phyloP scores from a whole-genome alignment of 2,888 invertebrate genomes.

The Drosophila siamana region DNA sequence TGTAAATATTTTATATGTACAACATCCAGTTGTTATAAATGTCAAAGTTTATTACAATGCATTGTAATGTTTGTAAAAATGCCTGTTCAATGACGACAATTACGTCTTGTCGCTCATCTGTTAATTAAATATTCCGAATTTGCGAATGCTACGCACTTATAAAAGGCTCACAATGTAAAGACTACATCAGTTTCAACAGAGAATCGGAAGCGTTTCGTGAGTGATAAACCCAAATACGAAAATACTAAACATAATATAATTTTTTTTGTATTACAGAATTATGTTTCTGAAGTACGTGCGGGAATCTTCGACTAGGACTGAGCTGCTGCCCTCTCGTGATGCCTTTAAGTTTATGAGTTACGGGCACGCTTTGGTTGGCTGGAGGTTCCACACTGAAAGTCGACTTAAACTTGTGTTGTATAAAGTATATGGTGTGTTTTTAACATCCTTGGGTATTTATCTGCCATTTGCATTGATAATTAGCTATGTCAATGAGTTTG shows the following conservation, averaged over 20 bases:
- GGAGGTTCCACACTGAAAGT: background rate
- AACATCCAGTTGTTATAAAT: slow-evolving; percentile 8
- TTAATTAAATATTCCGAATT: background rate
- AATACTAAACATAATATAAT: background rate
- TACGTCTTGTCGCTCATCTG: background rate
- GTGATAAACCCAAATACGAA: background rate
- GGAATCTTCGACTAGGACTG: background rate
- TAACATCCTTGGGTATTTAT: background rate
- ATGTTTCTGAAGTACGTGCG: background rate
- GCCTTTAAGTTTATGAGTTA: background rate
- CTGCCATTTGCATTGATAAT: slow-evolving; percentile 3
- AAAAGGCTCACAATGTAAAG: background rate
- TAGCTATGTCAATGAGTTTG: slow-evolving; percentile 6
- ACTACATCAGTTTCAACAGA: background rate
- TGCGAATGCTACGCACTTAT: background rate
- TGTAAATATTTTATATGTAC: slow-evolving; percentile 11
- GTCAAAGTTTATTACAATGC: background rate
- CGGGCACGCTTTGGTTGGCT: background rate
- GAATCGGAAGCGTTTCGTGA: background rate
- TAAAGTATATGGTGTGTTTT: background rate
- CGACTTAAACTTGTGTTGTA: background rate
- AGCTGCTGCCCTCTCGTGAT: background rate
- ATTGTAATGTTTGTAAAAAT: no score
- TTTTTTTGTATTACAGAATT: background rate
- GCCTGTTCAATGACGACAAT: background rate